phyloP scores from a whole-genome alignment of 2,797 vertebrate genomes.

The Galagoides demidoff region DNA sequence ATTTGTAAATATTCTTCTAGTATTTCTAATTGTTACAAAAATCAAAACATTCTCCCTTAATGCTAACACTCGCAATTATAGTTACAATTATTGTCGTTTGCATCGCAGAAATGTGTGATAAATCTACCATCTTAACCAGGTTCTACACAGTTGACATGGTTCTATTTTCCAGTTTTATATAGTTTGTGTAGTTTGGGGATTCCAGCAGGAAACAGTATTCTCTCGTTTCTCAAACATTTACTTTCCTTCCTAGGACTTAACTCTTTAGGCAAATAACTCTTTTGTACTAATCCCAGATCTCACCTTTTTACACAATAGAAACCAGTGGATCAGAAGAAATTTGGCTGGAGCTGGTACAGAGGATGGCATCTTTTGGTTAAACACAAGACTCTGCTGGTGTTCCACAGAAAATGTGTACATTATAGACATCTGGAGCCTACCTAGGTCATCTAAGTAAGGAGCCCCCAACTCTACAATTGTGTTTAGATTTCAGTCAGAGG shows the following conservation, averaged over 20 bases:
- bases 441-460: neutral
- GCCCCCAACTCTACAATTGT: neutral
- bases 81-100: neutral
- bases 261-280: neutral
- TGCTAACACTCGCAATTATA: neutral
- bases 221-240: neutral
- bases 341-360: neutral
- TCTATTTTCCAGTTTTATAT: constrained; percentile 31
- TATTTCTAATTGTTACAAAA: constrained; percentile 21
- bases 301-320: neutral
- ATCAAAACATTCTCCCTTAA: neutral
- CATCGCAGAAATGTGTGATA: neutral
- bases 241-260: neutral
- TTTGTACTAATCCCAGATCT: neutral
- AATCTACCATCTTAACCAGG: neutral
- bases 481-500: constrained; percentile 40
- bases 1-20: constrained; percentile 1
- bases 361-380: neutral
- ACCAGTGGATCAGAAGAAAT: neutral
- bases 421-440: neutral
- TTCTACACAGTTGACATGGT: neutral
- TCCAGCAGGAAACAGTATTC: neutral
- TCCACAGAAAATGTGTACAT: neutral
- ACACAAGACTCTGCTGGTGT: neutral
- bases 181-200: neutral